Evolutionary conservation across 2,113 vertebrate genomes (phyloP).

Genomic region (Cebidichthys violaceus): DNA sequence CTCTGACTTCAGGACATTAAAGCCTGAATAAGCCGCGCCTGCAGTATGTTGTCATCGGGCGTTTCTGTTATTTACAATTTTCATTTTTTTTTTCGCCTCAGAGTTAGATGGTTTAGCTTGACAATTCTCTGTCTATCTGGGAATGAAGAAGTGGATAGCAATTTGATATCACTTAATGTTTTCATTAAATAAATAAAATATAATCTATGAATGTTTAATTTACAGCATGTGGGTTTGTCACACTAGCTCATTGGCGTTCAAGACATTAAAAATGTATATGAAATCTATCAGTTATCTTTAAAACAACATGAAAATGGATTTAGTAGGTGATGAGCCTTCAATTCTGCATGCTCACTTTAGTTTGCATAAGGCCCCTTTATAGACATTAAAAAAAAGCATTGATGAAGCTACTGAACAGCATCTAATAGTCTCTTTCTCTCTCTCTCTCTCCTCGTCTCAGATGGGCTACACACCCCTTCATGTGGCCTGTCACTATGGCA

Average conservation of each 20-base stretch:
- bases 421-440: slow-evolving; percentile 10
- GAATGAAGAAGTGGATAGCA: neutral
- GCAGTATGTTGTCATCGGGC: neutral
- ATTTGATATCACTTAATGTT: neutral
- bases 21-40: neutral
- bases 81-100: neutral
- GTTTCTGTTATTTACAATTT: neutral
- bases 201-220: neutral
- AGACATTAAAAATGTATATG: neutral
- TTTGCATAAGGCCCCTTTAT: slow-evolving; percentile 5
- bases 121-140: neutral
- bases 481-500: slow-evolving; percentile 97
- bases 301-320: neutral
- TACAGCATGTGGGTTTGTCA: neutral
- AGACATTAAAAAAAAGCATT: slow-evolving; percentile 8
- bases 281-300: neutral
- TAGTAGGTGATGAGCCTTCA: neutral
- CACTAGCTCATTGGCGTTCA: neutral
- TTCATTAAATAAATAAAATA: neutral
- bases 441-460: slow-evolving; percentile 77
- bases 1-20: neutral
- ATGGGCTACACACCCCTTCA: slow-evolving; percentile 97
- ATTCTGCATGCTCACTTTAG: neutral
- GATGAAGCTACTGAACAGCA: slow-evolving; percentile 26
- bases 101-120: neutral